Evolutionary conservation across 2,113 vertebrate genomes (phyloP).

Genomic region (Felis chaus): DNA sequence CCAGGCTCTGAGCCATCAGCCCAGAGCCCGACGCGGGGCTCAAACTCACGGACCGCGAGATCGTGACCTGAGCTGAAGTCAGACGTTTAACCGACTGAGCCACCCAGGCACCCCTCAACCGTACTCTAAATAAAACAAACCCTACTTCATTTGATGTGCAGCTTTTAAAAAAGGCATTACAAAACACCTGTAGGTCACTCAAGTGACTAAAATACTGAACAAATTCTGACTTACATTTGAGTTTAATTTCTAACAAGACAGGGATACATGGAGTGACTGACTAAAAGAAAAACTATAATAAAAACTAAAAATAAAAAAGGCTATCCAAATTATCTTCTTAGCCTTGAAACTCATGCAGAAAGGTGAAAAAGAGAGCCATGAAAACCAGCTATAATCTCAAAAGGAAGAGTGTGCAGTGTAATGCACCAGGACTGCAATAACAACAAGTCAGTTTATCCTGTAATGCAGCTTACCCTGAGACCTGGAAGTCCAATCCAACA

Average conservation of each 20-base stretch:
- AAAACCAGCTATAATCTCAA: background rate
- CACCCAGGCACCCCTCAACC: background rate
- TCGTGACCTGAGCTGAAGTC: too few species aligned
- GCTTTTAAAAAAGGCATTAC: slow-evolving; percentile 30
- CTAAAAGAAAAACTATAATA: background rate
- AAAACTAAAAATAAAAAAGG: slow-evolving; percentile 37
- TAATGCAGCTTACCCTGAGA: background rate
- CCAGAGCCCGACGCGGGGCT: too few species aligned
- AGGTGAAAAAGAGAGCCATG: background rate
- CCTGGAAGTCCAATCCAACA: slow-evolving; percentile 10
- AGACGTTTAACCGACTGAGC: too few species aligned
- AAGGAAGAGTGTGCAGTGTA: background rate
- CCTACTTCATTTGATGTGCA: background rate
- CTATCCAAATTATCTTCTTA: slow-evolving; percentile 32
- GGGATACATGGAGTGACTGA: background rate
- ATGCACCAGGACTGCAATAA: background rate
- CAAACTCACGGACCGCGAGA: too few species aligned
- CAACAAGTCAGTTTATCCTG: background rate
- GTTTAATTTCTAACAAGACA: slow-evolving; percentile 45
- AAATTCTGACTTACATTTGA: slow-evolving; percentile 19
- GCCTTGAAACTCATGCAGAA: background rate
- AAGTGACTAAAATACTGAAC: slow-evolving; percentile 8
- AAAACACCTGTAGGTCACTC: slow-evolving; percentile 29
- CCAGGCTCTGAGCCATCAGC: too few species aligned
- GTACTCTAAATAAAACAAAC: slow-evolving; percentile 7